Evolutionary conservation across 2,888 invertebrate genomes (phyloP), one percentile per base, ranked within the genome.

Genomic region (Lasiommata megera): DNA sequence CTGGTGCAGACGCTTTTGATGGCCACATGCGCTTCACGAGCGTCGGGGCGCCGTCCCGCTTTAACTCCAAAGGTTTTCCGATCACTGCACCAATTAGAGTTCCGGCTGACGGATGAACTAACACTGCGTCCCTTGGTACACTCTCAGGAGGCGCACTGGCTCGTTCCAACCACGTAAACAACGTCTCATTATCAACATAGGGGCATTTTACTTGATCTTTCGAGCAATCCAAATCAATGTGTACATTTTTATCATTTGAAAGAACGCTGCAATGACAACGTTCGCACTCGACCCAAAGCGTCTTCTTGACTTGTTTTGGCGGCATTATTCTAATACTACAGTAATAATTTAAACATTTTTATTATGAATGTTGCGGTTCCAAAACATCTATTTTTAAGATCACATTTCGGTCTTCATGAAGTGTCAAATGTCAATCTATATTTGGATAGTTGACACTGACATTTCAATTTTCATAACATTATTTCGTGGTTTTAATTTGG

Each of bases 251-350:
- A 67, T 94, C 94, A 73, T 93, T 94, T 40, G 90, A 86, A 51
- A 91, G 79, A 72, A 95, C 74, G 62, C 79, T 88, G 46, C 89
- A 85, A 3, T 83, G 78, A 71, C 95, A 95, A 37, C 81, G 86
- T 41, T 93, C 93, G 73, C 95, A 95, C 54, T 92, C 91, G 16
- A 92, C 84, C 94, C 94, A 95, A 6, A 88, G 74, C 1, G 92
- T 85, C 60, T 89, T 90, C 73, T 93, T 93, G 54, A 80, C 82
- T 57, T 77, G 74, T 81, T 93, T 93, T 28, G 88, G 88, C 8
- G 88, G 75, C 75, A 76, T 76, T 34, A 54, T 65, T 9, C 11
- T 2, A 29, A 17, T 47, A 43, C 34, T 34, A 23, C 7, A 36
- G 9, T 37, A 14, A 5, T 37, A 8, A 14, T 23, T 18, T 14